A percentile compares a stretch with the other conserved stretches of the same genome.
Conservation (phyloP, 2,888 invertebrate genomes). For the Adelphocoris suturalis region DNA sequence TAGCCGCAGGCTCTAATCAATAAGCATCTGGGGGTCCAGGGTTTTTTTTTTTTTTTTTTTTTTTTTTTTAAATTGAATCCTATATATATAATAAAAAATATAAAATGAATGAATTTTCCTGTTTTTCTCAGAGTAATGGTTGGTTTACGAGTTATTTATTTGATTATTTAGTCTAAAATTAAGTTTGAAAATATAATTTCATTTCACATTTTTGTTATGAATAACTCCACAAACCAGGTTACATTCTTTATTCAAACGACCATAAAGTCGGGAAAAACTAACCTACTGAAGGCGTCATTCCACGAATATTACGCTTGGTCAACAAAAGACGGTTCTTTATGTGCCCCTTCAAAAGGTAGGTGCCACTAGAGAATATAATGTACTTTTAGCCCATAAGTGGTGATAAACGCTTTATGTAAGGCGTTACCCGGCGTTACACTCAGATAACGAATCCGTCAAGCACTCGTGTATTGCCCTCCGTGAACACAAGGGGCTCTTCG, state of each 20-base stretch:
- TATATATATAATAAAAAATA: no score
- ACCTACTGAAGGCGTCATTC: not conserved
- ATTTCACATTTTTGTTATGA: no score
- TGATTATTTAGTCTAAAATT: no score
- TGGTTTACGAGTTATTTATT: no score
- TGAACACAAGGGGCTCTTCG: not conserved
- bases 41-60: no score
- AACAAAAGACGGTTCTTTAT: not conserved
- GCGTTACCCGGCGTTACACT: not conserved
- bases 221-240: not conserved
- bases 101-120: no score
- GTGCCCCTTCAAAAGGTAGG: not conserved
- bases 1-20: no score
- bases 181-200: no score
- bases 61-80: no score
- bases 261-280: no score
- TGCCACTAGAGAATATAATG: not conserved
- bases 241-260: not conserved
- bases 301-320: not conserved
- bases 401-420: slow-evolving; percentile 32
- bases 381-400: not conserved
- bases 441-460: slow-evolving; percentile 16
- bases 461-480: not conserved
- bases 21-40: no score
- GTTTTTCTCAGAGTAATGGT: no score